These are phyloP conservation scores for Microcebus ravelobensis DNA, from an alignment of 2,113 vertebrate genomes.

Conservation along the genomic window DNA sequence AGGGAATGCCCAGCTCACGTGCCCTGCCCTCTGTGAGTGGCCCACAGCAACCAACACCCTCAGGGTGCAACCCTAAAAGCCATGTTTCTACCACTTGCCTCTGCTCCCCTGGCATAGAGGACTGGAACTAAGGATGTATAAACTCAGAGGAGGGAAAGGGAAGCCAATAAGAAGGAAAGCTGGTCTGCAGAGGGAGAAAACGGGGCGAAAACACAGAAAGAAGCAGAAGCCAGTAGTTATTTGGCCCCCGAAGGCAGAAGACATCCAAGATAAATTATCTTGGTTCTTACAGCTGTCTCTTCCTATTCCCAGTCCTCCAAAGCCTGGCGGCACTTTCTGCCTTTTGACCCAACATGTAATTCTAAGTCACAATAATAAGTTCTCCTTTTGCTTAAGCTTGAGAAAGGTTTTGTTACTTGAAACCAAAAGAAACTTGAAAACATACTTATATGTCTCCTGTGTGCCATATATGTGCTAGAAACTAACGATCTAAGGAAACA, in stretches of 20 bases:
- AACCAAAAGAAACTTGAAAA: slow-evolving; percentile 33
- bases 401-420: background rate
- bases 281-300: background rate
- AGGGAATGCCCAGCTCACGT: background rate
- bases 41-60: background rate
- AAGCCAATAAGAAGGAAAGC: background rate
- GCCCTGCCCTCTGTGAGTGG: background rate
- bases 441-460: background rate
- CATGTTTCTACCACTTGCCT: background rate
- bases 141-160: background rate
- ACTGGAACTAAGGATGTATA: background rate
- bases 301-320: background rate
- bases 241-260: background rate
- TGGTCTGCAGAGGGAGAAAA: background rate
- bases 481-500: background rate
- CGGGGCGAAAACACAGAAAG: slow-evolving; percentile 5
- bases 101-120: background rate
- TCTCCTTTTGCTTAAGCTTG: background rate
- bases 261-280: background rate
- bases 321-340: background rate
- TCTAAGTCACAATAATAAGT: slow-evolving; percentile 43
- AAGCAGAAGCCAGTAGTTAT: background rate
- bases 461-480: background rate
- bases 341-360: slow-evolving; percentile 42
- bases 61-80: rapidly evolving